Conservation (phyloP, 2,113 vertebrate species). For the Trachemys scripta region DNA sequence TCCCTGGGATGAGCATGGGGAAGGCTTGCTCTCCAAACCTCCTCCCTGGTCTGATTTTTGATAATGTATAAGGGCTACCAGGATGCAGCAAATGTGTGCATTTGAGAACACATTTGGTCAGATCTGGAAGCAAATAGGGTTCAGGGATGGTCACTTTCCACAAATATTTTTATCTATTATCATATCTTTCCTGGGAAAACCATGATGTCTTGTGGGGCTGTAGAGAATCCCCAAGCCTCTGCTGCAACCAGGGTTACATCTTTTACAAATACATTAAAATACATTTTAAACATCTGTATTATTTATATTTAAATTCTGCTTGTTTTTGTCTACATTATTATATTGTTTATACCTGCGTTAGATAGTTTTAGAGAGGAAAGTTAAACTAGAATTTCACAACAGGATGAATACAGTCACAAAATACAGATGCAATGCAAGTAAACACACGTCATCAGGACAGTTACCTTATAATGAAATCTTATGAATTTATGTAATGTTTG, state of each 20-base stretch:
- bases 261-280: background rate
- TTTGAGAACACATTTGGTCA: background rate
- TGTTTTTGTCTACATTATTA: background rate
- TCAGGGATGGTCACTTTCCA: background rate
- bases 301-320: constrained; percentile 1
- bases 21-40: too few species aligned
- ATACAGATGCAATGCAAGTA: background rate
- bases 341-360: background rate
- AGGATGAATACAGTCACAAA: background rate
- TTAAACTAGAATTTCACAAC: constrained; percentile 32
- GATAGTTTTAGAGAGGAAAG: constrained; percentile 42
- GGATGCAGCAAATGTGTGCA: background rate
- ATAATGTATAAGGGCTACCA: background rate
- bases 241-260: fast-evolving
- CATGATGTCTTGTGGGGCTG: background rate
- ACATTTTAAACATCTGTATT: background rate
- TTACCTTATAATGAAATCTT: background rate
- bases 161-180: background rate
- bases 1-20: too few species aligned
- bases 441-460: background rate
- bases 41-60: background rate
- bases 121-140: background rate
- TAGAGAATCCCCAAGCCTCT: background rate
- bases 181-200: background rate
- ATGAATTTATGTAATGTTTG: background rate